Evolutionary conservation across 1,140 invertebrate genomes (phyloP), one percentile per base, ranked within the genome.

Genomic region (Zaprionus taronus): DNA sequence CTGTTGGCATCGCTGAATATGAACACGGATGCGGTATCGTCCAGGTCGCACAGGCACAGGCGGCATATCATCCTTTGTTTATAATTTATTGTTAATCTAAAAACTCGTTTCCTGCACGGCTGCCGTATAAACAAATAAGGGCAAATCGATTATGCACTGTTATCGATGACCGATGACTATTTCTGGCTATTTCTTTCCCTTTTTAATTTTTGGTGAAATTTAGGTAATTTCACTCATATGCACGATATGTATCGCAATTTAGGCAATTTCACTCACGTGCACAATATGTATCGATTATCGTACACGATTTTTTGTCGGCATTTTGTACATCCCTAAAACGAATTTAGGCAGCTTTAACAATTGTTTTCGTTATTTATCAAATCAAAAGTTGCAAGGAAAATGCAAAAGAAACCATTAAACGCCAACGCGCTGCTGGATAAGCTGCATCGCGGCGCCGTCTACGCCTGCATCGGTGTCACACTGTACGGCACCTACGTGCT

Each of bases 381-480:
- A 51, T 47, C 14, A 24, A 57, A 15, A 51, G 15, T 36, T 28
- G 2, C 12, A 28, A 31, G 14, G 4, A 41, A 51, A 66, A 92
- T 92, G 91, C 87, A 92, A 62, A 92, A 92, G 58, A 91, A 90
- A 72, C 85, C 89, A 24, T 63, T 92, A 5, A 79, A 78, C n/a
- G 79, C 75, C 6, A 93, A 74, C 78, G 60, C 81, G 11, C 69
- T 93, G 58, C 53, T 94, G 51, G 93, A 94, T 69, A 92, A 91
- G 80, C 69, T 94, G 47, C 94, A 94, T 74, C 93, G 93, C 66
- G 93, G 93, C 49, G 92, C 93, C 44, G 94, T 94, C 9, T 91
- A 89, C 28, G 91, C 92, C 31, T 94, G 94, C 81, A 87, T 94
- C 31, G 93, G 90, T 11, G 83, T 93, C 22, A 94, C 94, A 66